Conservation (phyloP, 2,113 vertebrate genomes). For the Microcebus jonahi region DNA sequence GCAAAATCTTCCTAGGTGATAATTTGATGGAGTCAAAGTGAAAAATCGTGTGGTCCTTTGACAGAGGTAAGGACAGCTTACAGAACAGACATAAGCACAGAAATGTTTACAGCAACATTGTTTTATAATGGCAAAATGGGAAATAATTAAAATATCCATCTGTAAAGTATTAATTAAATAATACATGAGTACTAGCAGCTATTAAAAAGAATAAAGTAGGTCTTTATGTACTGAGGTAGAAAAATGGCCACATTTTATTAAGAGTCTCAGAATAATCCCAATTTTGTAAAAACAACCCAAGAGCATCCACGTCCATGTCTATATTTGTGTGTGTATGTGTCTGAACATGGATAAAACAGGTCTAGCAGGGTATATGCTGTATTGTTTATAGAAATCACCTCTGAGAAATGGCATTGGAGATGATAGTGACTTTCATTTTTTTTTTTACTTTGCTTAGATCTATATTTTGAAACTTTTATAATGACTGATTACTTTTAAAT, state of each 20-base stretch:
- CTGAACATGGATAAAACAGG: background rate
- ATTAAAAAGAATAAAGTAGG: background rate
- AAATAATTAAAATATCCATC: background rate
- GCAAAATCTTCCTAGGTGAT: background rate
- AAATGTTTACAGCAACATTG: background rate
- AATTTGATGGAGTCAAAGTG: background rate
- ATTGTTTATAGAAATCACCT: background rate
- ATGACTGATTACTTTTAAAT: background rate
- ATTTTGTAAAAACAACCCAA: background rate
- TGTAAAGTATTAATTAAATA: background rate
- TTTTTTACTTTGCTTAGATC: background rate
- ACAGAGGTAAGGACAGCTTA: background rate
- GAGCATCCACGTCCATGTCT: background rate
- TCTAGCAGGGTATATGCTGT: background rate
- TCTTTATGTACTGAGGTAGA: background rate
- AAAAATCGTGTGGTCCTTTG: background rate
- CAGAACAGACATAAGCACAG: background rate
- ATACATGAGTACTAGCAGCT: background rate
- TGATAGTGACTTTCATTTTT: background rate
- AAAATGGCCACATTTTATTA: background rate
- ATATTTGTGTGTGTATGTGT: background rate
- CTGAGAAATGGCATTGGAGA: background rate
- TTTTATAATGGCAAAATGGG: background rate
- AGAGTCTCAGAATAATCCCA: background rate
- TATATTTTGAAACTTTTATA: background rate